phyloP scores from a whole-genome alignment of 2,797 vertebrate species.

The Passerculus sandwichensis region DNA sequence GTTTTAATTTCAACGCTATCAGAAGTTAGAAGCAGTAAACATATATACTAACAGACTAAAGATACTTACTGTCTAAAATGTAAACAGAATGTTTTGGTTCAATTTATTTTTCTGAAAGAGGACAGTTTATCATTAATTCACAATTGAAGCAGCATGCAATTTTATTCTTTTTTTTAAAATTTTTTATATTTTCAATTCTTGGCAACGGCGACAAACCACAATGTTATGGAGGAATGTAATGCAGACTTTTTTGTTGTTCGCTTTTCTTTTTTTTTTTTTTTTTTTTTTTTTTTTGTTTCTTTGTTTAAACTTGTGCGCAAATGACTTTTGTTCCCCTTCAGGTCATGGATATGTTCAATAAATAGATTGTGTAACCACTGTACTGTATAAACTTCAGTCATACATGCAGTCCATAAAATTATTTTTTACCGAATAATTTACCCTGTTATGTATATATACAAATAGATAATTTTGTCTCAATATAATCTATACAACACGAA shows the following conservation, averaged over 20 bases:
- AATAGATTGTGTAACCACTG: conserved; percentile 99
- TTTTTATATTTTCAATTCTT: conserved; percentile 92
- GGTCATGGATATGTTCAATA: conserved; percentile 99
- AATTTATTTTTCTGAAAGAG: conserved; percentile 88
- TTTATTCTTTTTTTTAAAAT: conserved; percentile 83
- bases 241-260: conserved; percentile 84
- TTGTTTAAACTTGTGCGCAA: conserved; percentile 91
- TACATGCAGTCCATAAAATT: conserved; percentile 99
- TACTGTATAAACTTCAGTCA: conserved; percentile 99
- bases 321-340: conserved; percentile 97
- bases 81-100: conserved; percentile 99
- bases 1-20: conserved; percentile 99
- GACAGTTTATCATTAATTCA: conserved; percentile 96
- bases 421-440: conserved; percentile 99
- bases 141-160: conserved; percentile 99
- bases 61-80: conserved; percentile 96
- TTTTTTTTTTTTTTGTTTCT: conserved; percentile 55
- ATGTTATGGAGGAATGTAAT: conserved; percentile 96
- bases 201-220: conserved; percentile 99
- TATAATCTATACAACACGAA: conserved; percentile 98
- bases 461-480: conserved; percentile 99
- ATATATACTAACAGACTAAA: conserved; percentile 95
- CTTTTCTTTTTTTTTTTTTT: conserved; percentile 26
- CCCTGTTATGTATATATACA: conserved; percentile 99
- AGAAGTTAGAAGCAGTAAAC: conserved; percentile 99